Evolutionary conservation across 2,797 vertebrate species (phyloP), one percentile per base, ranked within the genome.

Genomic region (Streptopelia turtur): DNA sequence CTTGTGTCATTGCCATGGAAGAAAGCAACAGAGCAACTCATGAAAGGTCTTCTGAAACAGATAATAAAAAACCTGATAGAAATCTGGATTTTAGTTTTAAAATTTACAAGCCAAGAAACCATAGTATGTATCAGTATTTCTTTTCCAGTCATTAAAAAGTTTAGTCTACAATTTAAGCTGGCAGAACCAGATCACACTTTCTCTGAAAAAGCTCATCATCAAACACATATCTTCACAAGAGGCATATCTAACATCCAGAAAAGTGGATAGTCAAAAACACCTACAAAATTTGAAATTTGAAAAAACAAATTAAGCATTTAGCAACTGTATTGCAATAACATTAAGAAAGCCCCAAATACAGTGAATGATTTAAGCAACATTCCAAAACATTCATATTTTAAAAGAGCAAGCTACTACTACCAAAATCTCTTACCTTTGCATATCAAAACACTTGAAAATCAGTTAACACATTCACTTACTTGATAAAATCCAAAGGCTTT

Each of bases 401-500:
- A 66, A 94, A 89, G 28, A 70, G 70, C 47, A 89, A 79, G 33
- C 52, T 7, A 27, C 76, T 39, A 69, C 43, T 23, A 53, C 31
- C 6, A 56, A 65, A 93, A 78, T 1, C n/a, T n/a, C n/a, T n/a
- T n/a, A n/a, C n/a, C n/a, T n/a, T n/a, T n/a, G n/a, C n/a, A n/a
- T n/a, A n/a, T n/a, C n/a, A n/a, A n/a, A n/a, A n/a, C n/a, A n/a
- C n/a, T n/a, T n/a, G n/a, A n/a, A n/a, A n/a, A n/a, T n/a, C n/a
- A n/a, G n/a, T n/a, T n/a, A n/a, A n/a, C 7, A 39, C 31, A 68
- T 82, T 43, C 56, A 93, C 93, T 95, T 77, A 94, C 86, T 59
- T 92, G 56, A 43, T 77, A 76, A 90, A 94, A 89, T 94, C 81
- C 91, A 80, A 87, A 77, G 70, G 60, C 31, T 79, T 94, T 93